These are phyloP conservation scores for Drosophila longiperda DNA, from an alignment of 2,888 invertebrate genomes.

Conservation along the genomic window DNA sequence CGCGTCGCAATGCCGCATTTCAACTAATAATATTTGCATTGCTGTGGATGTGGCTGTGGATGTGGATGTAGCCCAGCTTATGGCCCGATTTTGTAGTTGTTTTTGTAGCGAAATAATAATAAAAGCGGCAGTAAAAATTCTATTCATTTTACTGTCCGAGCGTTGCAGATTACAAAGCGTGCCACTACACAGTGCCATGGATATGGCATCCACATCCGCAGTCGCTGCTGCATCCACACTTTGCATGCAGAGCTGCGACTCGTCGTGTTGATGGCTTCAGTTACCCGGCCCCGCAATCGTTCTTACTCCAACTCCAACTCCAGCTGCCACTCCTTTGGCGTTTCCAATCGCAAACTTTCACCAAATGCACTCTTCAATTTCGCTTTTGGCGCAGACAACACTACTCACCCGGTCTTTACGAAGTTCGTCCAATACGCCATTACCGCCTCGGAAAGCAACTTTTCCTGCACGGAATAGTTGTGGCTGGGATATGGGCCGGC, in stretches of 20 bases:
- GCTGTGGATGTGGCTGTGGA: not conserved
- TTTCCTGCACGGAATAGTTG: conserved; percentile 91
- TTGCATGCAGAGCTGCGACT: conserved; percentile 68
- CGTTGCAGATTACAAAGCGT: conserved; percentile 78
- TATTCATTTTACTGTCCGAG: conserved; percentile 79
- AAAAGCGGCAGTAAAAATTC: conserved; percentile 78
- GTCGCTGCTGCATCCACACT: conserved; percentile 28
- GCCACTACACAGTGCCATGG: conserved; percentile 51
- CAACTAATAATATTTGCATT: conserved; percentile 75
- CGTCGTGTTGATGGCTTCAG: conserved; percentile 51
- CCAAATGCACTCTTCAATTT: conserved; percentile 69
- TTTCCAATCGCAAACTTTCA: conserved; percentile 60
- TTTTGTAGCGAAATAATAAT: conserved; percentile 64
- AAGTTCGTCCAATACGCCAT: conserved; percentile 97
- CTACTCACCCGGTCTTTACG: conserved; percentile 93
- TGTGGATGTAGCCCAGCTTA: conserved; percentile 34
- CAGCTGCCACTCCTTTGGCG: not conserved
- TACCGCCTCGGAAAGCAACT: conserved; percentile 92
- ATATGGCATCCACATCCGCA: conserved; percentile 35
- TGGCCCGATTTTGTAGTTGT: conserved; percentile 36
- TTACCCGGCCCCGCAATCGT: conserved; percentile 2
- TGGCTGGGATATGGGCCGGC: conserved; percentile 89
- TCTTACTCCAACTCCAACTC: not conserved
- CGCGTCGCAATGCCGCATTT: conserved; percentile 38
- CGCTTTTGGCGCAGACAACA: conserved; percentile 34